Percentiles rank a stretch among this genome's conserved stretches.
Evolutionary conservation across 2,113 vertebrate genomes (phyloP).

Genomic region (Bagarius yarrelli): DNA sequence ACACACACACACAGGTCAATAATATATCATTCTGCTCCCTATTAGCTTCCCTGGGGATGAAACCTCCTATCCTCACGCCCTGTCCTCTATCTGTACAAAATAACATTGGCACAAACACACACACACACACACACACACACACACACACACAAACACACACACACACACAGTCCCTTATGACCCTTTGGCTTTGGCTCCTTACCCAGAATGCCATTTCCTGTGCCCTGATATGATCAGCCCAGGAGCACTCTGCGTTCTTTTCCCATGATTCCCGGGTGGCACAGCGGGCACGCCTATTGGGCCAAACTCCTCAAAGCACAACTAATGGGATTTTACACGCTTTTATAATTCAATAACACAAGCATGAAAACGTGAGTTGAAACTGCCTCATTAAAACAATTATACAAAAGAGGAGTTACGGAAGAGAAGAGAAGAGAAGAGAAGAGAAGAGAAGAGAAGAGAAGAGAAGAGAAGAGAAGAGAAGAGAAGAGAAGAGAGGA

Average conservation of each 20-base stretch:
- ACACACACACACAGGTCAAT: constrained; percentile 27
- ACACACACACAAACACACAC: constrained; percentile 36
- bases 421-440: no score
- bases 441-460: no score
- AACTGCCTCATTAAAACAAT: neutral
- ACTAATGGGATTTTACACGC: constrained; percentile 29
- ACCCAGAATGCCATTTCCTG: constrained; percentile 67
- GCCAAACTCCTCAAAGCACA: constrained; percentile 39
- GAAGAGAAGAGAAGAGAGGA: no score
- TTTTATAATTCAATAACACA: constrained; percentile 20
- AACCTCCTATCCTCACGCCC: constrained; percentile 40
- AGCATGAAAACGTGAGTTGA: neutral
- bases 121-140: constrained; percentile 31
- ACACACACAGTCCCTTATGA: constrained; percentile 47
- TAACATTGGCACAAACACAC: constrained; percentile 22
- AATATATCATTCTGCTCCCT: constrained; percentile 23
- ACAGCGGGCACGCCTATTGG: constrained; percentile 54
- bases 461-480: no score
- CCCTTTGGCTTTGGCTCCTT: constrained; percentile 43
- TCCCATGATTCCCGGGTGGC: constrained; percentile 75
- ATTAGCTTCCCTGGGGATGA: constrained; percentile 40
- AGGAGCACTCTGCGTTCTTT: constrained; percentile 70
- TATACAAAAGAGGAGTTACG: no score
- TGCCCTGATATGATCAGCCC: constrained; percentile 73
- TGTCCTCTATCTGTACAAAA: constrained; percentile 43